These are phyloP conservation scores for Drosophila anomelani DNA, from an alignment of 2,888 invertebrate species.

Conservation along the genomic window DNA sequence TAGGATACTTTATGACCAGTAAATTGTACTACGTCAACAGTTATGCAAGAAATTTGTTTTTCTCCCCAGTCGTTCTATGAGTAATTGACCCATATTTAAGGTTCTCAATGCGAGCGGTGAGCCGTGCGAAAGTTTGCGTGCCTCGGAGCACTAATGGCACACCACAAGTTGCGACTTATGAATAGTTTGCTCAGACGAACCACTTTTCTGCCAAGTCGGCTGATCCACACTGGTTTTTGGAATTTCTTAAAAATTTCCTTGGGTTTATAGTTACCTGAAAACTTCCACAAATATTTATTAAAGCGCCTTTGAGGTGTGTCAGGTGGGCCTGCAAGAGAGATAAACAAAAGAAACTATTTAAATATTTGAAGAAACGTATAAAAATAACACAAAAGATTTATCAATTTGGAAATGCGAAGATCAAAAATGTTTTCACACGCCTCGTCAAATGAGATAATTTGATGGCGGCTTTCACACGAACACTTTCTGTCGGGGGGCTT, in stretches of 20 bases:
- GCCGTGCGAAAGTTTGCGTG: slow-evolving; percentile 62
- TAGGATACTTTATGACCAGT: slow-evolving; percentile 15
- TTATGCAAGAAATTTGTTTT: slow-evolving; percentile 57
- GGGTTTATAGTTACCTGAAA: slow-evolving; percentile 35
- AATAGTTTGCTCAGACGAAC: slow-evolving; percentile 27
- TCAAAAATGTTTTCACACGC: slow-evolving; percentile 66
- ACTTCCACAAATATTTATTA: slow-evolving; percentile 28
- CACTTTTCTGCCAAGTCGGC: slow-evolving; percentile 33
- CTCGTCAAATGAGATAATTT: slow-evolving; percentile 49
- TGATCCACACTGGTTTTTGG: slow-evolving; percentile 16
- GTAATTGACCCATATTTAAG: slow-evolving; percentile 65
- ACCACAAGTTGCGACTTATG: slow-evolving; percentile 3
- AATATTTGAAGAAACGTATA: slow-evolving; percentile 29
- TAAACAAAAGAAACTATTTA: slow-evolving; percentile 35
- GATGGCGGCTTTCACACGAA: slow-evolving; percentile 39
- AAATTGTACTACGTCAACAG: slow-evolving; percentile 48
- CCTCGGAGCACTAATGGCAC: slow-evolving; percentile 40
- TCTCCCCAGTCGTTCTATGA: slow-evolving; percentile 9
- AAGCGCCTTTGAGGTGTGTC: slow-evolving; percentile 27
- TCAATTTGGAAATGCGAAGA: slow-evolving; percentile 34
- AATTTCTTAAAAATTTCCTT: not conserved
- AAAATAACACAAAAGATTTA: slow-evolving; percentile 19
- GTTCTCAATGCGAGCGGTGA: slow-evolving; percentile 55
- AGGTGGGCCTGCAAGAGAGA: slow-evolving; percentile 28
- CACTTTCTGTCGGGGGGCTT: slow-evolving; percentile 2